Base-by-base conservation (phyloP, 1,140 invertebrate species). In the Platyscapa corneri region DNA sequence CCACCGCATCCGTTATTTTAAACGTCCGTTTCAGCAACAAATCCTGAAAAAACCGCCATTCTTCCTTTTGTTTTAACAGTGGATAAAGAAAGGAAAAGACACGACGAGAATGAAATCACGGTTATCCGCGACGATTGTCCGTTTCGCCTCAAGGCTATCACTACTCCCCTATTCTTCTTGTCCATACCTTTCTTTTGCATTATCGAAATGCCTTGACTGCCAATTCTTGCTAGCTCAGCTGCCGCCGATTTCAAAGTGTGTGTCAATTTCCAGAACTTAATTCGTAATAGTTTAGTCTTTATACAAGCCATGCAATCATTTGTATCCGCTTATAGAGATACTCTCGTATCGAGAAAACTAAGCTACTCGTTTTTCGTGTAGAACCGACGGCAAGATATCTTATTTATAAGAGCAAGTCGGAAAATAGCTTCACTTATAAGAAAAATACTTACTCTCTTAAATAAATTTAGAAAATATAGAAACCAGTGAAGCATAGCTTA, bases 61-160 rank as follows among this genome's bases (percentile, higher is more conserved):
- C 70, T n/a, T 37, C 23, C 42, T 78, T 84, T 82, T 82, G 27
- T 56, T 60, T 70, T 27, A 72, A 32, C 70, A 60, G 27, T 14
- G 10, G 18, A 27, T 56, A 65, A 83, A 76, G 74, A 76, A 64
- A 77, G 78, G 67, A 30, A 27, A 79, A 46, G 65, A 85, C 34
- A 49, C 75, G 76, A 79, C 32, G 64, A 65, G 83, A 84, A 84
- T 79, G 76, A 79, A 84, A 84, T 84, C 64, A 79, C 42, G 46
- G 49, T 34, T 70, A 56, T 84, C 83, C 75, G 75, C 64, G 75
- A 70, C 60, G 60, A 84, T 84, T 78, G 83, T 76, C 75, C 83
- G 30, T 76, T 76, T 77, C 74, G 32, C 74, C 27, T 37, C 80
- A 18, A 20, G n/a, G n/a, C n/a, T n/a, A 23, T 56, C 30, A 5